Base-by-base conservation (phyloP, 2,113 vertebrate genomes). In the Anguilla rostrata region DNA sequence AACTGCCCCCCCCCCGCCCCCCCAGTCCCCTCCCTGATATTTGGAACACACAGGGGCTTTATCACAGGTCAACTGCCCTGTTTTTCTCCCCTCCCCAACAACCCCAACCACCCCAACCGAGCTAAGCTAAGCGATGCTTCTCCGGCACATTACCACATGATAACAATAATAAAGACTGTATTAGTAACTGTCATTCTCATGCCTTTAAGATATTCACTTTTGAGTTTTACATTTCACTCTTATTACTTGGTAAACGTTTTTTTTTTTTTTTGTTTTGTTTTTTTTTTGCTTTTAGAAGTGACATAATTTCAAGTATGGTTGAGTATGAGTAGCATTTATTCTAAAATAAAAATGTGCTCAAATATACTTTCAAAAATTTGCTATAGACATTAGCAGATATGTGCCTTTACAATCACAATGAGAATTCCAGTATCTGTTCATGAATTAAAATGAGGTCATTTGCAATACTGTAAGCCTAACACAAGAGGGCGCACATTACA, bases 401-500 rank as follows among this genome's bases (percentile, higher is more conserved):
- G 71, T 75, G 71, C 71, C 26, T 75, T 75, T 75, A 81, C 0
- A 9, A 41, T 81, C 41, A 1, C 41, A 46, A 81, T 43, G 7
- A 43, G n/a, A n/a, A 81, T 34, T 18, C 9, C 39, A 40, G 39
- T 39, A 79, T 81, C 41, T 46, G 41, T 43, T 22, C 39, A 43
- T 46, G 41, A 75, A 29, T 75, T 41, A 81, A 81, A 81, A 43
- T 43, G 40, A 43, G 39, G 81, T 12, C 66, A 84, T 78, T 78
- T 5, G 26, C 26, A 53, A 14, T 53, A 14, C 26, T 34, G 40
- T 84, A 15, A 8, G 34, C 39, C 39, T 18, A 78, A 78, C 84
- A 18, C 84, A 46, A 84, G 84, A 41, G 84, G 84, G 84, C 84
- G 39, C 41, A 46, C 41, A 78, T 29, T 63, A 84, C 26, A 71